Evolutionary conservation across 2,888 invertebrate genomes (phyloP).

Genomic region (Uloborus plumipes): DNA sequence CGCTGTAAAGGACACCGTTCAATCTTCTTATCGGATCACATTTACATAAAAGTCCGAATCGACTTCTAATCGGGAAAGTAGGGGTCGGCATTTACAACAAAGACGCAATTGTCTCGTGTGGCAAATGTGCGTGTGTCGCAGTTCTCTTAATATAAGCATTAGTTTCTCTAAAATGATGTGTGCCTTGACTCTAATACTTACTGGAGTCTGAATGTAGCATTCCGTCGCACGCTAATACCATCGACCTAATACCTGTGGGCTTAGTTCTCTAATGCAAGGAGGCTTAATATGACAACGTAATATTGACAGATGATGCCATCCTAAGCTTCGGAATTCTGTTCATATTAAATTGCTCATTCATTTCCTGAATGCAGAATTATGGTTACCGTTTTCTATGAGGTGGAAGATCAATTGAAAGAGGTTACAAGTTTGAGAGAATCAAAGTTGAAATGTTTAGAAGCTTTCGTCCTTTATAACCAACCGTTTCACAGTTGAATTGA

Average conservation of each 20-base stretch:
- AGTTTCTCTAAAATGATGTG: constrained; percentile 29
- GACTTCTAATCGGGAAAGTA: no score
- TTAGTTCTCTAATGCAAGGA: constrained; percentile 38
- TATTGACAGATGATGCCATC: constrained; percentile 48
- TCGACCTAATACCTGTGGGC: constrained; percentile 41
- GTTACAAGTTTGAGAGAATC: no score
- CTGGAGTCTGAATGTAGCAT: background rate
- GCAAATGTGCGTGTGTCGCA: background rate
- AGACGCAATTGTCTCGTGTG: background rate
- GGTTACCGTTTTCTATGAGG: background rate
- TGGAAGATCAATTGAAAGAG: no score
- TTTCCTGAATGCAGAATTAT: constrained; percentile 4
- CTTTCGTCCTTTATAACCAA: no score
- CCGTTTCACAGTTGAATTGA: no score
- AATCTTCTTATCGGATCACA: no score
- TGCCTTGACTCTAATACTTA: constrained; percentile 25
- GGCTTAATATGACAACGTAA: constrained; percentile 53
- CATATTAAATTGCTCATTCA: constrained; percentile 46
- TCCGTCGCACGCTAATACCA: constrained; percentile 30
- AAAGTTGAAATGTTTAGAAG: no score
- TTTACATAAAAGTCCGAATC: no score
- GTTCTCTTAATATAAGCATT: constrained; percentile 1
- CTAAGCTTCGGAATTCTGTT: constrained; percentile 25
- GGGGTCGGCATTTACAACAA: no score
- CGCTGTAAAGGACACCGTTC: no score